These are phyloP conservation scores for Tachystola acroxantha DNA, from an alignment of 2,888 invertebrate genomes.

Conservation along the genomic window DNA sequence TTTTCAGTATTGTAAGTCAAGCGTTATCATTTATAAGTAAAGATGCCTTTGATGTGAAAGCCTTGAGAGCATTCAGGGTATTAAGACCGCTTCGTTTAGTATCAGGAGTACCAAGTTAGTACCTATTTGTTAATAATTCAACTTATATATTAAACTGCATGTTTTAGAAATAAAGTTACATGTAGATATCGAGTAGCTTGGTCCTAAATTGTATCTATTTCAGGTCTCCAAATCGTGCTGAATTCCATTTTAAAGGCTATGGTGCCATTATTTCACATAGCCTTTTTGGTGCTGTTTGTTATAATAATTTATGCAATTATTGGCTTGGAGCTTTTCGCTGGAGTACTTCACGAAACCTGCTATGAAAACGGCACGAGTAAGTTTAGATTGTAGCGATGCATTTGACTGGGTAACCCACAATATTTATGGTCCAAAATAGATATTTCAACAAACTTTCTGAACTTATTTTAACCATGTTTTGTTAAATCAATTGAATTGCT, in stretches of 20 bases:
- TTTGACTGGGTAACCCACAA: neutral
- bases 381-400: slow-evolving; percentile 8
- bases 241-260: slow-evolving; percentile 99
- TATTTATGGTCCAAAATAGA: neutral
- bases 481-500: too few relatives aligned
- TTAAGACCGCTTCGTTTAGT: slow-evolving; percentile 97
- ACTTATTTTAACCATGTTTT: neutral
- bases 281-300: slow-evolving; percentile 98
- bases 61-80: slow-evolving; percentile 98
- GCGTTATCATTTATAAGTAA: slow-evolving; percentile 87
- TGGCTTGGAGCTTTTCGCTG: slow-evolving; percentile 98
- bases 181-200: too few relatives aligned
- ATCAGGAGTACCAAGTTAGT: slow-evolving; percentile 99
- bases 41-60: slow-evolving; percentile 98
- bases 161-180: too few relatives aligned
- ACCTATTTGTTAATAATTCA: too few relatives aligned
- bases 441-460: neutral
- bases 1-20: slow-evolving; percentile 91
- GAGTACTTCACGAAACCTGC: slow-evolving; percentile 95
- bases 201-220: too few relatives aligned
- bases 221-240: slow-evolving; percentile 99
- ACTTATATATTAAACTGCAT: neutral
- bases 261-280: slow-evolving; percentile 99
- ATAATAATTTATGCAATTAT: slow-evolving; percentile 99
- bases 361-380: slow-evolving; percentile 86